Evolutionary conservation across 2,797 vertebrate genomes (phyloP).

Genomic region (Echeneis naucrates): DNA sequence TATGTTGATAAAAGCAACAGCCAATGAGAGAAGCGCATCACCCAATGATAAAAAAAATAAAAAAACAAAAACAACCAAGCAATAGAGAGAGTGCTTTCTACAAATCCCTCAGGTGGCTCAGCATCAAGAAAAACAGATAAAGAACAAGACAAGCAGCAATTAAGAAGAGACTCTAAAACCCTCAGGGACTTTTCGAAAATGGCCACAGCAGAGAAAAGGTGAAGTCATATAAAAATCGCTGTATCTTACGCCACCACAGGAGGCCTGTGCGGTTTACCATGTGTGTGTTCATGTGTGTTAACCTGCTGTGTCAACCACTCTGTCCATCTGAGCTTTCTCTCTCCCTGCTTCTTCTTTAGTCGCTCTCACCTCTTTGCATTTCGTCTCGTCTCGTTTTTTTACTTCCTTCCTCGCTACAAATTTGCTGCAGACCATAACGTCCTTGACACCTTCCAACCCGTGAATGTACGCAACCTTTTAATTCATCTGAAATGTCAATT

Average conservation of each 20-base stretch:
- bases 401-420: not conserved
- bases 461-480: not conserved
- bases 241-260: not conserved
- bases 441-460: not conserved
- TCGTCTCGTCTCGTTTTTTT: not conserved
- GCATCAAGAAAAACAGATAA: not conserved
- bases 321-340: not conserved
- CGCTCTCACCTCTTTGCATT: not conserved
- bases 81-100: not conserved
- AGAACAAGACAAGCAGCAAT: not conserved
- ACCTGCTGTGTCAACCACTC: not conserved
- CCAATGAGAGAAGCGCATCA: too few relatives aligned
- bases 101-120: not conserved
- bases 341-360: not conserved
- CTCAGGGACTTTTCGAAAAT: not conserved
- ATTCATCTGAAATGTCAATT: not conserved
- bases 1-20: too few relatives aligned
- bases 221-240: not conserved
- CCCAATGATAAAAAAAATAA: too few relatives aligned
- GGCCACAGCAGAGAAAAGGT: not conserved
- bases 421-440: not conserved
- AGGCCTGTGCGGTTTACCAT: not conserved
- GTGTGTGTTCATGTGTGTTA: conserved; percentile 2
- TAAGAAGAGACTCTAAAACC: not conserved
- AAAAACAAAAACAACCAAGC: too few relatives aligned